Base-by-base conservation (phyloP, 2,888 invertebrate genomes). In the Syrista parreyssii region DNA sequence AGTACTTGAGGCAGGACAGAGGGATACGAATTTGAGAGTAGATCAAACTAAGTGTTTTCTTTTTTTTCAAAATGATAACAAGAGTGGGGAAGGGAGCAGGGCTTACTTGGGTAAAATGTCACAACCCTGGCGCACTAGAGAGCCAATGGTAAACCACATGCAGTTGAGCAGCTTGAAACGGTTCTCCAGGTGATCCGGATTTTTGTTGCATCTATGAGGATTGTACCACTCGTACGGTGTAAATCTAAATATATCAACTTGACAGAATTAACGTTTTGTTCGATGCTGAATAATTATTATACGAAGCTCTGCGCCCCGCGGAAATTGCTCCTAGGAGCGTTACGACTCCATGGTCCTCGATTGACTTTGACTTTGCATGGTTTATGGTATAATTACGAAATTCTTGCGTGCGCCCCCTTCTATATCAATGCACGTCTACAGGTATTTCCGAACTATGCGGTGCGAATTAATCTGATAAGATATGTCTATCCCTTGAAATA, bases 101-200 rank as follows among this genome's bases (percentile, higher is more conserved):
- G 93, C 95, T 95, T 96, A 97, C 97, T 97, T 97, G 92, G 98
- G 98, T 87, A 98, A 94, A 93, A 98, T 97, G 93, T 98, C 98
- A 93, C 97, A 98, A 91, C 98, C 98, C 93, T 98, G 98, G 92
- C 98, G 98, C 96, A 98, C 97, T 87, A 98, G 94, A 73, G 97
- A 97, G 88, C 97, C 97, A 86, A 98, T 97, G 86, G 98, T 97
- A 93, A 99, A 99, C 99, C 99, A 99, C 93, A 98, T 95, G 93
- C 98, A 97, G 94, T 98, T 98, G 93, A 96, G 94, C 91, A 96
- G 93, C 79, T 96, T 97, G 93, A 98, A 98, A 92, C 97, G 97
- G 91, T 98, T 98, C 92, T 98, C 97, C 91, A 98, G 93, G 83
- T 95, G 95, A 86, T 96, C 96, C 88, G 95, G 95, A 93, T 96